Evolutionary conservation across 2,797 vertebrate species (phyloP), one percentile per base, ranked within the genome.

Genomic region (Tauraco hartlaubi): DNA sequence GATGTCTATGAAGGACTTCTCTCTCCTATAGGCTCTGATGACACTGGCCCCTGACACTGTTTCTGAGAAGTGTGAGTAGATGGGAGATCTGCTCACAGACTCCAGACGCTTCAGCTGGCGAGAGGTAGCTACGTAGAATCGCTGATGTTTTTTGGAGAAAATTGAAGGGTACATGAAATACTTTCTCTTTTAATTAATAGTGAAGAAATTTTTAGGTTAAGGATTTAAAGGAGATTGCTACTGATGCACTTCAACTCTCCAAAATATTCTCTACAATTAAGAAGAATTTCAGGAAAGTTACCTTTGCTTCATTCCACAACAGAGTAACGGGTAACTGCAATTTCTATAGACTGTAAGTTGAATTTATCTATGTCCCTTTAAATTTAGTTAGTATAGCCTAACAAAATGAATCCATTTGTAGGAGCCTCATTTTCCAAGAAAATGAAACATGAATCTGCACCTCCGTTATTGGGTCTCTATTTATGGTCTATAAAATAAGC

Each of bases 11-110:
- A 99, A 99, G 96, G 98, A 97, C 54, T 89, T 83, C 80, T 97
- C 96, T 80, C 99, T 98, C 88, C 98, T 94, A 2, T 99, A 99
- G 64, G 99, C 99, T 95, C 99, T 98, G 98, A 99, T 99, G 95
- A 99, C 98, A 43, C 98, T 99, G 74, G 98, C 95, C 82, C 99
- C 99, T 0, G 99, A 99, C 88, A 99, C 85, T 3, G 99, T 99
- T 98, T 99, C 99, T 16, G 99, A 99, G 98, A 99, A 99, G 97
- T 99, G 99, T 39, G 99, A 99, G 97, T 99, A 99, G 94, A 99
- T 98, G 61, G 99, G 99, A 20, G 99, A 99, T 86, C 99, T 98
- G 98, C 99, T 99, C 96, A 99, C 91, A 0, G 99, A 99, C 96
- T 99, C 99, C 98, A 99, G 98, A 4, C 99, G 98, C 97, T 99